Evolutionary conservation across 1,140 invertebrate species (phyloP).

Genomic region (Drosophila truncata): DNA sequence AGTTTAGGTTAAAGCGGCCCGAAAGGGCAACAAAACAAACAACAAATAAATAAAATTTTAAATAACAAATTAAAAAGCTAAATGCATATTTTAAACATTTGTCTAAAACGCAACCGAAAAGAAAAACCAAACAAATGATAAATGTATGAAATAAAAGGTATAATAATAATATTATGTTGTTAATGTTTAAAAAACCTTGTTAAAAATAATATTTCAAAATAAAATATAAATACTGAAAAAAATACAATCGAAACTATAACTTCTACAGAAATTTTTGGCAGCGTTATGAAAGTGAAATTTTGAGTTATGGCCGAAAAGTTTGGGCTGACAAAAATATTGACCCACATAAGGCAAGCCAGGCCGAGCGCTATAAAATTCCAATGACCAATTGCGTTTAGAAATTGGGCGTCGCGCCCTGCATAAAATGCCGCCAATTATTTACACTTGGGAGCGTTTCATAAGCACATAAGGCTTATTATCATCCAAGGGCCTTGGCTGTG

Average conservation of each 20-base stretch:
- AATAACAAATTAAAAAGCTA: constrained; percentile 64
- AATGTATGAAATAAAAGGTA: constrained; percentile 77
- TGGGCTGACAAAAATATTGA: constrained; percentile 53
- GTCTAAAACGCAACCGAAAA: constrained; percentile 60
- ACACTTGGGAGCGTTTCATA: constrained; percentile 61
- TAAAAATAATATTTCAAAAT: constrained; percentile 84
- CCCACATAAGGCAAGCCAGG: constrained; percentile 51
- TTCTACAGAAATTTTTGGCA: constrained; percentile 12
- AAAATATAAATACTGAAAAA: constrained; percentile 72
- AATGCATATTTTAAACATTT: constrained; percentile 78
- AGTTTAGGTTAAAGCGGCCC: constrained; percentile 59
- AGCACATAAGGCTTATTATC: constrained; percentile 47
- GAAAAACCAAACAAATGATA: constrained; percentile 58
- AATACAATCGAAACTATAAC: constrained; percentile 34
- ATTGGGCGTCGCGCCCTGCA: constrained; percentile 65
- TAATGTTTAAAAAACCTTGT: constrained; percentile 83
- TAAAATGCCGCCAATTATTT: constrained; percentile 63
- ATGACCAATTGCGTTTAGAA: constrained; percentile 78
- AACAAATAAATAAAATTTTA: constrained; percentile 59
- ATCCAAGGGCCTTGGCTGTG: constrained; percentile 32
- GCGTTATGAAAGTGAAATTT: constrained; percentile 75
- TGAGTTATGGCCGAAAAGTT: constrained; percentile 53
- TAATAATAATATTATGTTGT: constrained; percentile 83
- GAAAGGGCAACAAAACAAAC: constrained; percentile 21
- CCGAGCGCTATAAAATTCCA: constrained; percentile 63